Evolutionary conservation across 2,113 vertebrate genomes (phyloP).

Genomic region (Mobula birostris): DNA sequence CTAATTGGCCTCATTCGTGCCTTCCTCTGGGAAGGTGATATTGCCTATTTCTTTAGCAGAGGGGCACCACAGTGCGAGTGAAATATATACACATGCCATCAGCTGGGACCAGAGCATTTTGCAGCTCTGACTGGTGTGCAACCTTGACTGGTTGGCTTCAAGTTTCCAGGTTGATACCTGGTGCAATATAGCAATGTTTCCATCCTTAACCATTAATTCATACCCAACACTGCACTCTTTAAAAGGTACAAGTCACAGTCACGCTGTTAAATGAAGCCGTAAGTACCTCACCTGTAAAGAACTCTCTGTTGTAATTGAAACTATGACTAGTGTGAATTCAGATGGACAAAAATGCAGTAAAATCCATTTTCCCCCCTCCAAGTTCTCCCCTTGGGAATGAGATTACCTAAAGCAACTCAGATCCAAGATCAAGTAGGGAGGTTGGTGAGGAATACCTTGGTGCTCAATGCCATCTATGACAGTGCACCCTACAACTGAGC

Average conservation of each 20-base stretch:
- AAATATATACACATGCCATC: not conserved
- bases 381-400: not conserved
- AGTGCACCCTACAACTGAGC: not conserved
- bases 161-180: not conserved
- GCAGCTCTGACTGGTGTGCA: no score
- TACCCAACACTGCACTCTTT: not conserved
- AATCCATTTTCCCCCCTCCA: not conserved
- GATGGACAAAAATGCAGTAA: not conserved
- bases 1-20: not conserved
- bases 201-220: not conserved
- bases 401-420: not conserved
- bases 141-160: not conserved
- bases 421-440: not conserved
- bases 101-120: not conserved
- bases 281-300: constrained; percentile 31
- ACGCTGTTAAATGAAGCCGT: not conserved
- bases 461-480: not conserved
- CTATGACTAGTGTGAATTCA: not conserved
- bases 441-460: no score
- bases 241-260: not conserved
- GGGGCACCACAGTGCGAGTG: not conserved
- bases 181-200: not conserved
- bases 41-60: not conserved
- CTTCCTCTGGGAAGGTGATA: not conserved
- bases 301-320: not conserved